phyloP scores from a whole-genome alignment of 2,797 vertebrate genomes.

The Threskiornis aethiopicus region DNA sequence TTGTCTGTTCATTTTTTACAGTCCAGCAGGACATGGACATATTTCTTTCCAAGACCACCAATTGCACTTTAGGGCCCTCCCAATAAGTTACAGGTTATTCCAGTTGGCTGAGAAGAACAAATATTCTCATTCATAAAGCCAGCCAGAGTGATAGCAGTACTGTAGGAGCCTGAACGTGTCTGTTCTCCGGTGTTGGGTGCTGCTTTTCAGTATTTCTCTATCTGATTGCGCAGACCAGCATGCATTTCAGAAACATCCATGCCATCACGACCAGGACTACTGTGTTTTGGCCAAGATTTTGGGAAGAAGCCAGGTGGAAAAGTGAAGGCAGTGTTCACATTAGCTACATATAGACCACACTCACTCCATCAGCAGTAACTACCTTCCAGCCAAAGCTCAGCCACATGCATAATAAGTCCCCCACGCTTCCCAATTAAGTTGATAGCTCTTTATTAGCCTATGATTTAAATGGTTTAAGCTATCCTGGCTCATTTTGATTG shows the following conservation, averaged over 20 bases:
- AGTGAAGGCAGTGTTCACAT: not conserved
- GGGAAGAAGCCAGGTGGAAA: not conserved
- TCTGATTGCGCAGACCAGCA: not conserved
- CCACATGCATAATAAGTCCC: not conserved
- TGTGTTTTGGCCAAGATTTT: not conserved
- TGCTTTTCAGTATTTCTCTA: not conserved
- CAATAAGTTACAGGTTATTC: not conserved
- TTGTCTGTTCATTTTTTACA: not conserved
- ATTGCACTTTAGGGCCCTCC: not conserved
- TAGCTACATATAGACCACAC: not conserved
- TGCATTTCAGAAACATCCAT: not conserved
- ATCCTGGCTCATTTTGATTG: not conserved
- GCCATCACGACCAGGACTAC: not conserved
- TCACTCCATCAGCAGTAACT: not conserved
- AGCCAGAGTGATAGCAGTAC: not conserved
- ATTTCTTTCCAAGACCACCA: not conserved
- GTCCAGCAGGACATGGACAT: not conserved
- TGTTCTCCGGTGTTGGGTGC: not conserved
- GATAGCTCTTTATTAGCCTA: not conserved
- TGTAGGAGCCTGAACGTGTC: not conserved
- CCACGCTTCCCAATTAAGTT: fast-evolving
- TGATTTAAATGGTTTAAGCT: not conserved
- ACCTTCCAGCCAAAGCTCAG: not conserved
- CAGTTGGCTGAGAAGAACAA: not conserved
- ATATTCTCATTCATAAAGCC: not conserved